These are phyloP conservation scores for Oxytorus armatus DNA, from an alignment of 2,888 invertebrate genomes.

Conservation along the genomic window DNA sequence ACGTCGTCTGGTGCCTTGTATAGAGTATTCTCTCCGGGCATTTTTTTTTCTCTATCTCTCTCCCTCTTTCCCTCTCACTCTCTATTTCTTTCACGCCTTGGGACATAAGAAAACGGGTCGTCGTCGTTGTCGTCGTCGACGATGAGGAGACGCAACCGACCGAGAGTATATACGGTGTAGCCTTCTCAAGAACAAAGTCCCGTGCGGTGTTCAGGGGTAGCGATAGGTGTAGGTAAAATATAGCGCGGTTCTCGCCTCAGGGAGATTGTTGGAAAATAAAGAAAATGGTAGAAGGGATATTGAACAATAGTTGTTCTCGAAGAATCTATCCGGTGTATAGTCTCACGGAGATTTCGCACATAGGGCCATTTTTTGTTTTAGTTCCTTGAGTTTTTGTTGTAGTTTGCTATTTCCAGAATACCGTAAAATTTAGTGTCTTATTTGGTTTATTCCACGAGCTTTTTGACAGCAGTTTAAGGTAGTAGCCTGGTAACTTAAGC, in stretches of 20 bases:
- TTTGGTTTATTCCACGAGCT: no score
- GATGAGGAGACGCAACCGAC: slow-evolving; percentile 45
- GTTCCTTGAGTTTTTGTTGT: slow-evolving; percentile 13
- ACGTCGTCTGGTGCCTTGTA: slow-evolving; percentile 52
- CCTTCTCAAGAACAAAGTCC: slow-evolving; percentile 29
- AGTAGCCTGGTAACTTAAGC: no score
- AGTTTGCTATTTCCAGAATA: slow-evolving; percentile 6
- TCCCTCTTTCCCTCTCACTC: no score
- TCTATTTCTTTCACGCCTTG: slow-evolving; percentile 32
- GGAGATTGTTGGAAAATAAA: slow-evolving; percentile 40
- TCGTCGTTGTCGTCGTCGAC: background rate
- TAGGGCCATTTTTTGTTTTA: slow-evolving; percentile 4
- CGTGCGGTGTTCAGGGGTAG: slow-evolving; percentile 29
- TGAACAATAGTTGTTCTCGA: slow-evolving; percentile 50
- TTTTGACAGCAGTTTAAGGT: no score
- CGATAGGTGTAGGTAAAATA: slow-evolving; percentile 47
- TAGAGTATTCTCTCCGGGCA: slow-evolving; percentile 50
- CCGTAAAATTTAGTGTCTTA: no score
- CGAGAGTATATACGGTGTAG: slow-evolving; percentile 46
- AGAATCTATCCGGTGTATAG: slow-evolving; percentile 17
- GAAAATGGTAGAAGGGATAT: slow-evolving; percentile 48
- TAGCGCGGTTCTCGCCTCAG: slow-evolving; percentile 44
- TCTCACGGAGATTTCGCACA: background rate
- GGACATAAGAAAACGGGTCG: slow-evolving; percentile 52
- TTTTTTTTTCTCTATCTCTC: no score